Evolutionary conservation across 2,888 invertebrate genomes (phyloP), one percentile per base, ranked within the genome.

Genomic region (Diloba caeruleocephala): DNA sequence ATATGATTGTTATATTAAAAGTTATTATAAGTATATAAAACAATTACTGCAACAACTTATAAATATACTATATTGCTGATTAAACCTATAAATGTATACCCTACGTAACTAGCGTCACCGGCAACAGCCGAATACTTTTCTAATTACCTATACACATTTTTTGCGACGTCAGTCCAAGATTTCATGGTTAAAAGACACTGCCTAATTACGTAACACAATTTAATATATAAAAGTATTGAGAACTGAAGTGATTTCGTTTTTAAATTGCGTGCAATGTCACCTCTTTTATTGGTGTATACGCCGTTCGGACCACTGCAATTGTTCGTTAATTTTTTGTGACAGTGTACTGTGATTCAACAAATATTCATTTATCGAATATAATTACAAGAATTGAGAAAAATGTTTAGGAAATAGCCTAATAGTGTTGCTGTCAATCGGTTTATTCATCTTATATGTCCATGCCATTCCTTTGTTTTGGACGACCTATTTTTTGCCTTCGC

Each of bases 111-210:
- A n/a, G n/a, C n/a, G n/a, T n/a, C n/a, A n/a, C n/a, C n/a, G n/a
- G n/a, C n/a, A n/a, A n/a, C n/a, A n/a, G n/a, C n/a, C n/a, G n/a
- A n/a, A n/a, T n/a, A n/a, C n/a, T n/a, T n/a, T n/a, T n/a, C n/a
- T n/a, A n/a, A n/a, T n/a, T n/a, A n/a, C n/a, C n/a, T n/a, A n/a
- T n/a, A n/a, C n/a, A n/a, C n/a, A n/a, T n/a, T n/a, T n/a, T n/a
- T n/a, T n/a, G n/a, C n/a, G n/a, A n/a, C n/a, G n/a, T 17, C 5
- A 17, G 8, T 21, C 26, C 15, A 15, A 17, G 23, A 29, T 21
- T 48, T 60, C 59, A 58, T 13, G 60, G 59, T 36, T 43, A n/a
- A 15, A 42, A 19, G 1, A 3, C 31, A 34, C 65, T 60, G 19
- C 28, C 6, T n/a, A 65, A 64, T 9, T 28, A 13, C 39, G 49